phyloP scores from a whole-genome alignment of 1,140 invertebrate genomes.

The Cyphomyrmex costatus region DNA sequence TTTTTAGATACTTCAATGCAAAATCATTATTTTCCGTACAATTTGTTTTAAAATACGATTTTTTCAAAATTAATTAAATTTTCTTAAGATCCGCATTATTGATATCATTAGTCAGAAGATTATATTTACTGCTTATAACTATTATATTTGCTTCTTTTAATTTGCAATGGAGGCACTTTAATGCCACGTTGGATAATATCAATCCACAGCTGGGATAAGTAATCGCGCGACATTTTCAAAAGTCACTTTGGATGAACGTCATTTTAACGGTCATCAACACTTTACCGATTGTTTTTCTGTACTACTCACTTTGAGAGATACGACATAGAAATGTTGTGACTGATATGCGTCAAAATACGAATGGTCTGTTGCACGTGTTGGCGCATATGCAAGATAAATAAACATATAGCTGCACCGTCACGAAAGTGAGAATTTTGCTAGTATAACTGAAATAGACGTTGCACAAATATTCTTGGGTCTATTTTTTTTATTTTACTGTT shows the following conservation, averaged over 20 bases:
- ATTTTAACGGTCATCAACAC: constrained; percentile 3
- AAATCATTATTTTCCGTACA: no score
- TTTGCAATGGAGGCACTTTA: background rate
- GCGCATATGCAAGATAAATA: constrained; percentile 60
- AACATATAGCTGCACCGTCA: constrained; percentile 19
- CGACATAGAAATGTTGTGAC: constrained; percentile 7
- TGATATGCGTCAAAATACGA: constrained; percentile 43
- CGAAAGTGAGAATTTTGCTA: constrained; percentile 44
- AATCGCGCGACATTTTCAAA: constrained; percentile 20
- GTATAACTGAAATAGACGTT: constrained; percentile 65
- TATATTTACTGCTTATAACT: no score
- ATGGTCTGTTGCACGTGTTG: constrained; percentile 46
- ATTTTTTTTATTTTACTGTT: constrained; percentile 42
- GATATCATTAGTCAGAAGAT: background rate
- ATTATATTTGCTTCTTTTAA: background rate
- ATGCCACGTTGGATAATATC: background rate
- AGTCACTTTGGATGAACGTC: background rate
- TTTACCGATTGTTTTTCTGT: constrained; percentile 37
- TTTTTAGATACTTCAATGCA: no score
- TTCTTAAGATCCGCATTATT: background rate
- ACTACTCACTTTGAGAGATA: constrained; percentile 28
- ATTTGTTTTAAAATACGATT: background rate
- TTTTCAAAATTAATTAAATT: background rate
- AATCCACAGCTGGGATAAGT: background rate
- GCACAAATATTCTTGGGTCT: constrained; percentile 44